phyloP scores from a whole-genome alignment of 1,140 invertebrate species.

The Pogonomyrmex californicus region DNA sequence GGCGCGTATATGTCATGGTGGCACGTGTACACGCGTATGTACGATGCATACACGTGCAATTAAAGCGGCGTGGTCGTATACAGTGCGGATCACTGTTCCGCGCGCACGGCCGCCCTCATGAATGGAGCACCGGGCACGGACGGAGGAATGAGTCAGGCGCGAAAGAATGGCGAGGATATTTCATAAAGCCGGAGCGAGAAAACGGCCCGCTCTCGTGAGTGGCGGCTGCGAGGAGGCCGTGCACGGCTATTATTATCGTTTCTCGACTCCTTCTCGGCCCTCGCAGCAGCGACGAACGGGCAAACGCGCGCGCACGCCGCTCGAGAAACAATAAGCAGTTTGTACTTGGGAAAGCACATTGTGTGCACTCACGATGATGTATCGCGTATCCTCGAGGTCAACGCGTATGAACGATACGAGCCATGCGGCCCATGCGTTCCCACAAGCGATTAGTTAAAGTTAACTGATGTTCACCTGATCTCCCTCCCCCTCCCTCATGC shows the following conservation, averaged over 20 bases:
- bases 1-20: slow-evolving; percentile 29
- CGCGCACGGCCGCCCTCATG: slow-evolving; percentile 72
- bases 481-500: too few relatives aligned
- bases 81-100: slow-evolving; percentile 75
- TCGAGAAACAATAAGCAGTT: slow-evolving; percentile 77
- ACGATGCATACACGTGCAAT: slow-evolving; percentile 68
- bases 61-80: slow-evolving; percentile 72
- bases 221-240: slow-evolving; percentile 42
- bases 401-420: slow-evolving; percentile 21
- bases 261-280: slow-evolving; percentile 58
- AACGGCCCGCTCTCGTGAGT: slow-evolving; percentile 56
- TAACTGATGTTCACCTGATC: slow-evolving; percentile 4
- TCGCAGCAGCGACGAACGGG: slow-evolving; percentile 53
- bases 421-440: slow-evolving; percentile 21
- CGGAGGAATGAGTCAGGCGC: slow-evolving; percentile 70
- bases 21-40: slow-evolving; percentile 59
- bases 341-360: slow-evolving; percentile 67
- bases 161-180: slow-evolving; percentile 76
- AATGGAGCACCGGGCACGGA: slow-evolving; percentile 68
- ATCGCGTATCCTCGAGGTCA: slow-evolving; percentile 60
- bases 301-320: slow-evolving; percentile 26
- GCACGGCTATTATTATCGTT: slow-evolving; percentile 77
- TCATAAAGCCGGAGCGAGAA: slow-evolving; percentile 75
- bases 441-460: slow-evolving; percentile 31
- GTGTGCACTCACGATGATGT: slow-evolving; percentile 55